Base-by-base conservation (phyloP, 2,888 invertebrate species). In the Melieria picta region DNA sequence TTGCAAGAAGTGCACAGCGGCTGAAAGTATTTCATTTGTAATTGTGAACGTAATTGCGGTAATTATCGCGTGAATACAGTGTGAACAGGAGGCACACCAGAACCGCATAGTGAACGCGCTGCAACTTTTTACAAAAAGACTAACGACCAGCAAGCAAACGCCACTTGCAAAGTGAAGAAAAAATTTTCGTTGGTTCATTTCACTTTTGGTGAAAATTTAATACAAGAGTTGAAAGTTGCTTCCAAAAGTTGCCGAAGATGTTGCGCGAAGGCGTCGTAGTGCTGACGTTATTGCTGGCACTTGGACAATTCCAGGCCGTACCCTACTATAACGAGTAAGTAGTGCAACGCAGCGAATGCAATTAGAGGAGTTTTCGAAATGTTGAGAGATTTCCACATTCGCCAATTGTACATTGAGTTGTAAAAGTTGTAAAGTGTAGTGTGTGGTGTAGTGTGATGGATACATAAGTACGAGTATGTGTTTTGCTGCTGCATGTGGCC, bases 261-360 rank as follows among this genome's bases (percentile, higher is more conserved):
- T 66, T 69, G 72, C 65, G 65, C 58, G 63, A 13, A 55, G 62
- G 65, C 57, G 42, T 68, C 52, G 50, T 58, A 16, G 55, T 69
- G 55, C 60, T 74, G 64, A 68, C 66, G 48, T 67, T 74, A 46
- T 67, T 66, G 7, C 50, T 70, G 13, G 50, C 69, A 7, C 16
- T 72, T 48, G 72, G 69, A n/a, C 65, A 60, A n/a, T 63, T 72
- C 58, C 56, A 48, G 30, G 74, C 74, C 10, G 60, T 75, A 48
- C 74, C 74, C 48, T 72, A 63, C 47, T 71, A 66, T 66, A 72
- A 57, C 13, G 71, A 75, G 74, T 75, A 62, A 75, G 74, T 75
- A 65, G 47, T 62, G 47, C 62, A 62, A 62, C 16, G 30, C 7
- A 62, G 46, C n/a, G 16, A 55, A 13, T 55, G n/a, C 55, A 55